phyloP scores from a whole-genome alignment of 2,797 vertebrate genomes.

The Coendou prehensilis region DNA sequence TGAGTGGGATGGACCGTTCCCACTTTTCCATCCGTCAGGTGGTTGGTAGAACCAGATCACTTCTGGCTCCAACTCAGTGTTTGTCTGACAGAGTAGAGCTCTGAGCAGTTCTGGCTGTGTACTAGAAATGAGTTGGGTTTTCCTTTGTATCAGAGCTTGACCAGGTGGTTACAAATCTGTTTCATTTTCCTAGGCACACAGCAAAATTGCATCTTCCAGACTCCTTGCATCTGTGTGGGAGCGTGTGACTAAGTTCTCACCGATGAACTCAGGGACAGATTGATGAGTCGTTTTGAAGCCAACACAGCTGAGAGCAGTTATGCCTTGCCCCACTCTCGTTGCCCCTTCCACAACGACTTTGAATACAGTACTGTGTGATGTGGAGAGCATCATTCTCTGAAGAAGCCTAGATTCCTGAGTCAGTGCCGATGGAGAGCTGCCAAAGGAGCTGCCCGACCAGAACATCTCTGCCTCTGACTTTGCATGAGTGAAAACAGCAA shows the following conservation, averaged over 20 bases:
- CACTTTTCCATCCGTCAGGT: neutral
- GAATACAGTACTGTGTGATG: neutral
- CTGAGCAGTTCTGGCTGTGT: neutral
- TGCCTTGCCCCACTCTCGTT: neutral
- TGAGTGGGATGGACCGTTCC: neutral
- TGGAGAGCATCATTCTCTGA: neutral
- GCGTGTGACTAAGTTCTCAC: slow-evolving; percentile 11
- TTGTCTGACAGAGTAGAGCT: neutral
- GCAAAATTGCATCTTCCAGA: slow-evolving; percentile 48
- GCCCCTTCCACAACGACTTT: neutral
- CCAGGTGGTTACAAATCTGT: slow-evolving; percentile 52
- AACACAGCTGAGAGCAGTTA: slow-evolving; percentile 68
- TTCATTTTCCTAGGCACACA: slow-evolving; percentile 45
- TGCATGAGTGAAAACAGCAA: neutral
- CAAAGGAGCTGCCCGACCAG: slow-evolving; percentile 41
- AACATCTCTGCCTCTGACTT: slow-evolving; percentile 40
- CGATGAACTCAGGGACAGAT: slow-evolving; percentile 4
- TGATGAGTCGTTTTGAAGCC: slow-evolving; percentile 44
- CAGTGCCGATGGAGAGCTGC: slow-evolving; percentile 43
- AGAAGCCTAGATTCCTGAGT: slow-evolving; percentile 22
- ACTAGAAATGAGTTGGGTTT: neutral
- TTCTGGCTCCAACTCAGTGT: neutral
- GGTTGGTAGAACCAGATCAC: neutral
- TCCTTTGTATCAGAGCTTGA: slow-evolving; percentile 42
- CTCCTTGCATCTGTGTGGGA: slow-evolving; percentile 44